A percentile compares a stretch with the other conserved stretches of the same genome.
Evolutionary conservation across 23 tunicate species (phyloP).

Genomic region (Trididemnum nubilum): DNA sequence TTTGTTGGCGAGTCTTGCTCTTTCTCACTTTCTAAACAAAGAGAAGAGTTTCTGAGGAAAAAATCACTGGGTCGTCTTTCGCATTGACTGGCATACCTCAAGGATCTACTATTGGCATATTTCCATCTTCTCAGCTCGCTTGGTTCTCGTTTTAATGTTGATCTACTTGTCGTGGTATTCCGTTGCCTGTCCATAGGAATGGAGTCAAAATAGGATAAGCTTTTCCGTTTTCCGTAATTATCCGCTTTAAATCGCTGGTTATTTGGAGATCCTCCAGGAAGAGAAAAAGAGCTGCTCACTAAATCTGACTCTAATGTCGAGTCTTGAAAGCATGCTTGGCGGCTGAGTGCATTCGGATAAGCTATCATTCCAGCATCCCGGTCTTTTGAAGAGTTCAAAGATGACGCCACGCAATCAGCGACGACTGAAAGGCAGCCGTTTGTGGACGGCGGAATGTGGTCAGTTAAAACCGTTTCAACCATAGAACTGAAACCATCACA

Average conservation of each 20-base stretch:
- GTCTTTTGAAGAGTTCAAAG: conserved; percentile 8
- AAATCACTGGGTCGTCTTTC: background rate
- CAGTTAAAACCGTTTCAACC: conserved; percentile 40
- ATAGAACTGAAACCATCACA: background rate
- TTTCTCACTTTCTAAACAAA: background rate
- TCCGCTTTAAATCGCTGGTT: background rate
- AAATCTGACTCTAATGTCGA: conserved; percentile 8
- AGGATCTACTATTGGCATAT: conserved; percentile 20
- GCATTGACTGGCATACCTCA: background rate
- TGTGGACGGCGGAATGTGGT: background rate
- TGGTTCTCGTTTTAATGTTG: background rate
- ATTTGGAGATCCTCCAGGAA: conserved; percentile 12
- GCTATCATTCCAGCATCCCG: conserved; percentile 7
- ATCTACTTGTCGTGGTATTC: background rate
- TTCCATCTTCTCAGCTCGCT: conserved; percentile 10
- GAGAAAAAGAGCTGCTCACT: conserved; percentile 9
- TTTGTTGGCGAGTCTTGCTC: background rate
- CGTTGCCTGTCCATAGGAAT: background rate
- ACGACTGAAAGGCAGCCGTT: background rate
- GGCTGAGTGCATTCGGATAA: background rate
- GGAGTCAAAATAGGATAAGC: background rate
- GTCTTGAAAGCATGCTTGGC: conserved; percentile 24
- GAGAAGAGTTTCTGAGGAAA: background rate
- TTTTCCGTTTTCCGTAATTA: background rate
- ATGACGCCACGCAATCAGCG: conserved; percentile 4